Conservation (phyloP, 2,797 vertebrate genomes). For the Neostethus bicornis region DNA sequence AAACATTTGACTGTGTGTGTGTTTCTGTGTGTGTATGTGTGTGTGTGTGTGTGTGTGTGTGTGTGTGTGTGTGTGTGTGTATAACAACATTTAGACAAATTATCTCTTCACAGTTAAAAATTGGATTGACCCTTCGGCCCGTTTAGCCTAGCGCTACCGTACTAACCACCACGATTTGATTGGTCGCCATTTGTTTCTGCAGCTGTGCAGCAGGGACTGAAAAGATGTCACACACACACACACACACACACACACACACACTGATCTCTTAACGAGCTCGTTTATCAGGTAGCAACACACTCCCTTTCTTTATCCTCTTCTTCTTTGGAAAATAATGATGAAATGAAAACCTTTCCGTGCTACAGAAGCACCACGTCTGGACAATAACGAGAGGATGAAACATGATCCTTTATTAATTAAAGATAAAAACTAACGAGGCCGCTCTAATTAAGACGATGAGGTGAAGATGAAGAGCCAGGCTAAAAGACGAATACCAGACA, state of each 20-base stretch:
- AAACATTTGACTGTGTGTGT: conserved; percentile 46
- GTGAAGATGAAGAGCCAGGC: conserved; percentile 21
- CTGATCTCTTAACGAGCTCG: conserved; percentile 81
- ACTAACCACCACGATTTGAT: conserved; percentile 56
- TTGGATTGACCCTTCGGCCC: conserved; percentile 42
- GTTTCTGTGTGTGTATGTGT: conserved; percentile 16
- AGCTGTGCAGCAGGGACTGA: conserved; percentile 70
- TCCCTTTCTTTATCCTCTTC: conserved; percentile 79
- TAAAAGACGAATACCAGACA: conserved; percentile 8
- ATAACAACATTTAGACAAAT: conserved; percentile 30
- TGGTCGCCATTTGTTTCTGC: conserved; percentile 68
- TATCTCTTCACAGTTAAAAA: conserved; percentile 26
- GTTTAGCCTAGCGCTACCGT: conserved; percentile 16
- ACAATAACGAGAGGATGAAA: conserved; percentile 79
- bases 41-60: conserved; percentile 23
- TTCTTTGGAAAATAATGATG: conserved; percentile 62
- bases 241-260: too few species aligned
- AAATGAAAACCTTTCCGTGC: conserved; percentile 38
- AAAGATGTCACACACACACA: conserved; percentile 73
- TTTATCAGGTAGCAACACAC: conserved; percentile 77
- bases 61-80: conserved; percentile 29
- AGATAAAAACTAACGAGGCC: conserved; percentile 69
- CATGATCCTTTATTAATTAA: conserved; percentile 89
- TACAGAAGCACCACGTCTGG: conserved; percentile 63
- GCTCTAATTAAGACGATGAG: conserved; percentile 79